These are phyloP conservation scores for Sciurus carolinensis DNA, from an alignment of 2,797 vertebrate genomes.

Conservation along the genomic window DNA sequence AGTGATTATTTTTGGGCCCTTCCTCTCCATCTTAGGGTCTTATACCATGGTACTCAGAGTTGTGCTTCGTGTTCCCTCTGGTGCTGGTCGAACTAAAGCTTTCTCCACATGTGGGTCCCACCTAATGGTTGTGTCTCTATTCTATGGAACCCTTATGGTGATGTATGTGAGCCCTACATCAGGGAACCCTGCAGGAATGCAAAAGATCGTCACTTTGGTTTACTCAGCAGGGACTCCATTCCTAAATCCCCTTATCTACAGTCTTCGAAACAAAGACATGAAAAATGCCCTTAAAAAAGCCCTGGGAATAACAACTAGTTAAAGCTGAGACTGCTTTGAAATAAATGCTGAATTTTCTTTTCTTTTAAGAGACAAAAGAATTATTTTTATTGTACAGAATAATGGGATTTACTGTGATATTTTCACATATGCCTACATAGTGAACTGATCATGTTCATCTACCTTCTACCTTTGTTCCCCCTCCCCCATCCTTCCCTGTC, in stretches of 20 bases:
- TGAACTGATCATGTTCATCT: neutral
- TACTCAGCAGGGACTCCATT: slow-evolving; percentile 77
- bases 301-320: slow-evolving; percentile 28
- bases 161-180: slow-evolving; percentile 78
- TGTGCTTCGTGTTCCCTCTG: slow-evolving; percentile 73
- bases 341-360: neutral
- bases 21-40: slow-evolving; percentile 82
- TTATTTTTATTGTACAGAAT: neutral
- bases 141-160: slow-evolving; percentile 83
- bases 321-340: slow-evolving; percentile 54
- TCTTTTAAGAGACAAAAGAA: neutral
- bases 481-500: neutral
- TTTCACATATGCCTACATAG: neutral
- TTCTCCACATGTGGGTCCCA: slow-evolving; percentile 84
- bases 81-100: slow-evolving; percentile 76
- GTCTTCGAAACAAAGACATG: slow-evolving; percentile 81
- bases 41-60: slow-evolving; percentile 77
- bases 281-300: slow-evolving; percentile 79
- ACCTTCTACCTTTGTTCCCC: neutral
- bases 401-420: neutral
- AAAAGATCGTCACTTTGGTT: slow-evolving; percentile 74
- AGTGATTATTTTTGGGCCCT: slow-evolving; percentile 79
- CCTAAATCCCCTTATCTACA: slow-evolving; percentile 81
- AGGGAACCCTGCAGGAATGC: slow-evolving; percentile 70
- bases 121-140: slow-evolving; percentile 78